A percentile compares a stretch with the other conserved stretches of the same genome.
These are phyloP conservation scores for Sterrhoptilus dennistouni DNA, from an alignment of 2,113 vertebrate species.

Conservation along the genomic window DNA sequence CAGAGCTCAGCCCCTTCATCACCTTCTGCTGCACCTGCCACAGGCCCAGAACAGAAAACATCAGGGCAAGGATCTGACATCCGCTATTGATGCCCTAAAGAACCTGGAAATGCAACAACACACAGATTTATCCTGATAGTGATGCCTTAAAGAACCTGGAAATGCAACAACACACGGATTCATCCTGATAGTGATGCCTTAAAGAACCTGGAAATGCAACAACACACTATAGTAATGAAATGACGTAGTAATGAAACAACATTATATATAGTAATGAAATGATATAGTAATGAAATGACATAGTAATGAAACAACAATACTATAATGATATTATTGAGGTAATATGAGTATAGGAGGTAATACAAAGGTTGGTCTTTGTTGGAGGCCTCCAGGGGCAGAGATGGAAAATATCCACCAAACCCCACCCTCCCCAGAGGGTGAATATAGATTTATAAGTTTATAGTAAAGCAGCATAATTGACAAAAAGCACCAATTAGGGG, in stretches of 20 bases:
- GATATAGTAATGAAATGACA: too few relatives aligned
- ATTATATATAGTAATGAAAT: too few relatives aligned
- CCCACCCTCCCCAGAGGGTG: too few relatives aligned
- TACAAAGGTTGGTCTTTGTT: neutral
- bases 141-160: too few relatives aligned
- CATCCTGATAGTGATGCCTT: too few relatives aligned
- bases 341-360: rapidly evolving
- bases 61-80: neutral
- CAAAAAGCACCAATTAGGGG: neutral
- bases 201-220: too few relatives aligned
- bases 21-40: constrained; percentile 54
- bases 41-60: neutral
- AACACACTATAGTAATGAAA: too few relatives aligned
- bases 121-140: too few relatives aligned
- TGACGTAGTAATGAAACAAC: too few relatives aligned
- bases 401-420: neutral
- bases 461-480: neutral
- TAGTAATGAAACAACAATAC: too few relatives aligned
- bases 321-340: too few relatives aligned
- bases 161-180: too few relatives aligned
- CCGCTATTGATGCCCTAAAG: rapidly evolving
- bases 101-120: neutral
- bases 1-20: neutral
- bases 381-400: neutral
- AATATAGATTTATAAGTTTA: neutral